These are phyloP conservation scores for Blastobasis adustella DNA, from an alignment of 2,888 invertebrate genomes.

Conservation along the genomic window DNA sequence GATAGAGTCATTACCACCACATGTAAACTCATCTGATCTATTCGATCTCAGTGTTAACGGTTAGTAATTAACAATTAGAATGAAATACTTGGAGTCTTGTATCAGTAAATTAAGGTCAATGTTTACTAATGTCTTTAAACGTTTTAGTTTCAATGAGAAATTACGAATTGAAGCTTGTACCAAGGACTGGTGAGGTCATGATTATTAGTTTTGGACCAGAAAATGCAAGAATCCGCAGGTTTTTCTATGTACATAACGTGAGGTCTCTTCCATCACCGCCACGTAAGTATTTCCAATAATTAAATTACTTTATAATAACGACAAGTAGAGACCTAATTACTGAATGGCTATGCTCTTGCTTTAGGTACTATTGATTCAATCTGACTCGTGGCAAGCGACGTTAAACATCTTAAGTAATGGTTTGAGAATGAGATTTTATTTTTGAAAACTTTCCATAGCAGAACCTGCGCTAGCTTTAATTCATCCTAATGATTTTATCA, in stretches of 20 bases:
- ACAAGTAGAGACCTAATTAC: too few species aligned
- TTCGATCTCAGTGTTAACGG: constrained; percentile 50
- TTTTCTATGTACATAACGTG: constrained; percentile 57
- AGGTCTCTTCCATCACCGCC: constrained; percentile 45
- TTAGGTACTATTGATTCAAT: too few species aligned
- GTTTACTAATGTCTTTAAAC: not conserved
- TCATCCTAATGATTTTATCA: too few species aligned
- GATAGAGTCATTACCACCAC: constrained; percentile 45
- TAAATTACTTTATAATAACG: not conserved
- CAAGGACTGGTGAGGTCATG: constrained; percentile 53
- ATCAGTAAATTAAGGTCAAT: not conserved
- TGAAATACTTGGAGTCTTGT: not conserved
- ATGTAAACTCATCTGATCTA: constrained; percentile 27
- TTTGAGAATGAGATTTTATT: too few species aligned
- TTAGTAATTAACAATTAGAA: constrained; percentile 23
- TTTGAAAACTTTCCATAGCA: too few species aligned
- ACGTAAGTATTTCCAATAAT: constrained; percentile 35
- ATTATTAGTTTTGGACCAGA: constrained; percentile 46
- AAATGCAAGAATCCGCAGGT: constrained; percentile 33
- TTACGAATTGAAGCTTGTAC: constrained; percentile 34
- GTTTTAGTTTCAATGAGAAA: constrained; percentile 45
- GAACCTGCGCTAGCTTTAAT: too few species aligned
- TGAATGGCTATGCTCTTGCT: too few species aligned
- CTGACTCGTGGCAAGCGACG: too few species aligned
- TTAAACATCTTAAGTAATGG: too few species aligned